These are phyloP conservation scores for Drosophila anomelani DNA, from an alignment of 2,888 invertebrate genomes.

Conservation along the genomic window DNA sequence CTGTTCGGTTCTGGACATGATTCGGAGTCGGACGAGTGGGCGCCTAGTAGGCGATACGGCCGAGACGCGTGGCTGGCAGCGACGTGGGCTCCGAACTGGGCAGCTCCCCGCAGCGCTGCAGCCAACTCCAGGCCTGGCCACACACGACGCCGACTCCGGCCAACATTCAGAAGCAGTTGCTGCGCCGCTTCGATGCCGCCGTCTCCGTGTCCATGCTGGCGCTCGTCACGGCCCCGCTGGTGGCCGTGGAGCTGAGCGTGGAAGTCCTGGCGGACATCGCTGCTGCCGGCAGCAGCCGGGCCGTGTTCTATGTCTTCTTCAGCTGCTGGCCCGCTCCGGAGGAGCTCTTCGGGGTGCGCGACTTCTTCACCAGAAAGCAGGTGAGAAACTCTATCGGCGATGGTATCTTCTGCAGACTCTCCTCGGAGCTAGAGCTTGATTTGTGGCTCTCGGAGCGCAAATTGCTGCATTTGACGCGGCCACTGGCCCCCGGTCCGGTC, in stretches of 20 bases:
- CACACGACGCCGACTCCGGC: constrained; percentile 76
- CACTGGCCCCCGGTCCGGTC: constrained; percentile 63
- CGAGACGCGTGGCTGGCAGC: constrained; percentile 66
- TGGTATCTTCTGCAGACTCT: constrained; percentile 82
- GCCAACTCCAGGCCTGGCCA: constrained; percentile 69
- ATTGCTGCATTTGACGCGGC: constrained; percentile 61
- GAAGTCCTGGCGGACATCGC: constrained; percentile 36
- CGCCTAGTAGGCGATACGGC: constrained; percentile 68
- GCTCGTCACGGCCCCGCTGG: constrained; percentile 27
- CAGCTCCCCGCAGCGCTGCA: constrained; percentile 73
- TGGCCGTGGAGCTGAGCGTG: constrained; percentile 38
- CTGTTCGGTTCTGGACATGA: constrained; percentile 8
- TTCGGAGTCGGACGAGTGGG: constrained; percentile 48
- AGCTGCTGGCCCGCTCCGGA: constrained; percentile 48
- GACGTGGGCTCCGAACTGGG: constrained; percentile 70
- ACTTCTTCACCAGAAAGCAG: constrained; percentile 82
- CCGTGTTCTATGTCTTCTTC: constrained; percentile 81
- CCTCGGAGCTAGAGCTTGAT: constrained; percentile 81
- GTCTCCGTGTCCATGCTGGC: constrained; percentile 34
- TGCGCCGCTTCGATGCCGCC: constrained; percentile 62
- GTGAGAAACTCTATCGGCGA: constrained; percentile 83
- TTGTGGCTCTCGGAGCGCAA: constrained; percentile 57
- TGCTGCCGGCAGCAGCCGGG: constrained; percentile 66
- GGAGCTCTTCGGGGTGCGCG: constrained; percentile 73
- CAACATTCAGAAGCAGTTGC: constrained; percentile 76